A percentile compares a stretch with the other conserved stretches of the same genome.
Conservation (phyloP, 2,113 vertebrate genomes). For the Ageneiosus marmoratus region DNA sequence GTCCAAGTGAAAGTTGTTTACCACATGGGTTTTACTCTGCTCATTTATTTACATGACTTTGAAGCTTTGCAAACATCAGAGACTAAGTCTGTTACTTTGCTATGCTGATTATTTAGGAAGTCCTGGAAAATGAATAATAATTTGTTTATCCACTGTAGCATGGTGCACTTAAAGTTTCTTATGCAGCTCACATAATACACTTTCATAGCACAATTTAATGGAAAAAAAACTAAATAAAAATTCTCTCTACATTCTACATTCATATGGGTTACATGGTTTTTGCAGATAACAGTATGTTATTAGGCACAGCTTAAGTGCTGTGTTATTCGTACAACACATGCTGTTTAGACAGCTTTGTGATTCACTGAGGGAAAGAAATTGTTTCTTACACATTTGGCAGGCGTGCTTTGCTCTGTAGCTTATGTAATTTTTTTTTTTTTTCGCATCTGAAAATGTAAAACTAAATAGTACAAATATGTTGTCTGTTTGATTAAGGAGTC, state of each 20-base stretch:
- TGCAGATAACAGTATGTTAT: background rate
- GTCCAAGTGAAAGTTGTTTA: slow-evolving; percentile 3
- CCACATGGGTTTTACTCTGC: slow-evolving; percentile 10
- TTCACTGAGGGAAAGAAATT: background rate
- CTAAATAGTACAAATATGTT: slow-evolving; percentile 4
- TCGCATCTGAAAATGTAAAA: slow-evolving; percentile 15
- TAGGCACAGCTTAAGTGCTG: background rate
- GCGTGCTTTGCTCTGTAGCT: background rate
- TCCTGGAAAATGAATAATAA: background rate
- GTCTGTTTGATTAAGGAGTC: slow-evolving; percentile 3
- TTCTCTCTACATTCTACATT: slow-evolving; percentile 7
- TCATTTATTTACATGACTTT: slow-evolving; percentile 36
- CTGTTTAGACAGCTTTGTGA: slow-evolving; percentile 35
- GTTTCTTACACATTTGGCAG: slow-evolving; percentile 11
- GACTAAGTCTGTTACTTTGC: background rate
- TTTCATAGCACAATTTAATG: background rate
- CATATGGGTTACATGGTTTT: slow-evolving; percentile 4
- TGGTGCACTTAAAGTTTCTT: background rate
- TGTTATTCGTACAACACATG: slow-evolving; percentile 31
- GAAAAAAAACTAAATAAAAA: background rate
- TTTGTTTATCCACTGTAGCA: background rate
- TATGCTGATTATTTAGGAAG: background rate
- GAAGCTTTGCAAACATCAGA: slow-evolving; percentile 3
- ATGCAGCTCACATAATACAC: background rate
- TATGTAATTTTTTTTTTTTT: slow-evolving; percentile 6